Evolutionary conservation across 2,888 invertebrate genomes (phyloP).

Genomic region (Scaptomyza reducta): DNA sequence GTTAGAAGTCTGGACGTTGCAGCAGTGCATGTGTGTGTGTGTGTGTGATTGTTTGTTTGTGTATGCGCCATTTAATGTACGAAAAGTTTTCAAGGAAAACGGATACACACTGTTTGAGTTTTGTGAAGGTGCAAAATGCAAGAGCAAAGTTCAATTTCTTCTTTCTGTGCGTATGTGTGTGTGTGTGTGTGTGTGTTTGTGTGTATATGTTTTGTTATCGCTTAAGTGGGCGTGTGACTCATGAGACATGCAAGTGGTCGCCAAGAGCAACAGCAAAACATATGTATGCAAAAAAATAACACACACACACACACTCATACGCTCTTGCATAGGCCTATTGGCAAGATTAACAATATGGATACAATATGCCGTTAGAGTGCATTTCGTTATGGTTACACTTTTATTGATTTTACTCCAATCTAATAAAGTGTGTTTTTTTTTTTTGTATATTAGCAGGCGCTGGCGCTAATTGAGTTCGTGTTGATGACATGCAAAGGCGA

Average conservation of each 20-base stretch:
- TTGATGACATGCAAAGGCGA: conserved; percentile 60
- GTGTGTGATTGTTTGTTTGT: conserved; percentile 26
- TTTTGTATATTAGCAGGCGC: conserved; percentile 34
- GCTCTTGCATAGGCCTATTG: conserved; percentile 1
- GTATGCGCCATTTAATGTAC: conserved; percentile 44
- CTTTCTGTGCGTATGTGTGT: conserved; percentile 11
- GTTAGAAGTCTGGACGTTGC: conserved; percentile 48
- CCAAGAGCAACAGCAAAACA: conserved; percentile 47
- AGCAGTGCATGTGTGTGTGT: conserved; percentile 45
- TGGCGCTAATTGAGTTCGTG: conserved; percentile 67
- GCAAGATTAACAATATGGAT: conserved; percentile 46
- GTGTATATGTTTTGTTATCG: conserved; percentile 40
- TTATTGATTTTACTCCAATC: conserved; percentile 74
- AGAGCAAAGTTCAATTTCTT: conserved; percentile 32
- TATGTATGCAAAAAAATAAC: conserved; percentile 6
- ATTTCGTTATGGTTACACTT: conserved; percentile 27
- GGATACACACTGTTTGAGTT: conserved; percentile 76
- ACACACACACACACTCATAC: conserved; percentile 1
- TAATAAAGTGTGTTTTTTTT: conserved; percentile 14
- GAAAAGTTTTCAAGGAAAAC: conserved; percentile 79
- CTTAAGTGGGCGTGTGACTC: conserved; percentile 52
- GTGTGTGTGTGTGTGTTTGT: conserved; percentile 11
- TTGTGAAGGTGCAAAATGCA: conserved; percentile 74
- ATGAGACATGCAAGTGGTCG: conserved; percentile 55
- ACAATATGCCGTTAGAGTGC: conserved; percentile 47